These are phyloP conservation scores for Drosophila meridionalis DNA, from an alignment of 2,888 invertebrate genomes.

Conservation along the genomic window DNA sequence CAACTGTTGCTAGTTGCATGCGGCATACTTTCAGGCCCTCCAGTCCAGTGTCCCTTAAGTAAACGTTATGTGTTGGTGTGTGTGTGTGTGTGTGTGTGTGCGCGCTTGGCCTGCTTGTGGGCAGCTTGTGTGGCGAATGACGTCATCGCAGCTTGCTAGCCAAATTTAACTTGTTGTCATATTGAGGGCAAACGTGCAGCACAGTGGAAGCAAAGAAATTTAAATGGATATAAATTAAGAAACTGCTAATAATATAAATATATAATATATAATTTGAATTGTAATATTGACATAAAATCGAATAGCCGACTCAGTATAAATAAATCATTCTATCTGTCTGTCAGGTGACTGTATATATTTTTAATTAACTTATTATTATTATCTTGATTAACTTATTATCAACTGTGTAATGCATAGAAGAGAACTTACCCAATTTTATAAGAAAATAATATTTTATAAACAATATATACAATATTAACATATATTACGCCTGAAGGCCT, in stretches of 20 bases:
- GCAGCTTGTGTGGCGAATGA: slow-evolving; percentile 71
- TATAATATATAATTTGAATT: not conserved
- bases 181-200: slow-evolving; percentile 64
- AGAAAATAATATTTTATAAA: too few relatives aligned
- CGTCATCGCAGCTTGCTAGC: slow-evolving; percentile 68
- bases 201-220: slow-evolving; percentile 36
- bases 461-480: too few relatives aligned
- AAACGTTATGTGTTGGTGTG: not conserved
- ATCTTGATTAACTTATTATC: too few relatives aligned
- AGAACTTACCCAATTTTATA: too few relatives aligned
- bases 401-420: too few relatives aligned
- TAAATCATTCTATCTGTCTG: too few relatives aligned
- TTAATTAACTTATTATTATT: too few relatives aligned
- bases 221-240: not conserved
- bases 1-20: slow-evolving; percentile 73
- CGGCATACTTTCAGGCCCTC: slow-evolving; percentile 57
- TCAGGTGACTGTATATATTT: too few relatives aligned
- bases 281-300: too few relatives aligned
- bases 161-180: slow-evolving; percentile 47
- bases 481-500: too few relatives aligned
- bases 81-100: slow-evolving; percentile 13
- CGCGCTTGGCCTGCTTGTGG: slow-evolving; percentile 43
- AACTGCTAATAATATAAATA: not conserved
- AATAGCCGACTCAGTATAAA: not conserved
- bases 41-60: slow-evolving; percentile 15